Percentiles rank a stretch among this genome's conserved stretches.
These are phyloP conservation scores for Macaria notata DNA, from an alignment of 2,888 invertebrate species.

Conservation along the genomic window DNA sequence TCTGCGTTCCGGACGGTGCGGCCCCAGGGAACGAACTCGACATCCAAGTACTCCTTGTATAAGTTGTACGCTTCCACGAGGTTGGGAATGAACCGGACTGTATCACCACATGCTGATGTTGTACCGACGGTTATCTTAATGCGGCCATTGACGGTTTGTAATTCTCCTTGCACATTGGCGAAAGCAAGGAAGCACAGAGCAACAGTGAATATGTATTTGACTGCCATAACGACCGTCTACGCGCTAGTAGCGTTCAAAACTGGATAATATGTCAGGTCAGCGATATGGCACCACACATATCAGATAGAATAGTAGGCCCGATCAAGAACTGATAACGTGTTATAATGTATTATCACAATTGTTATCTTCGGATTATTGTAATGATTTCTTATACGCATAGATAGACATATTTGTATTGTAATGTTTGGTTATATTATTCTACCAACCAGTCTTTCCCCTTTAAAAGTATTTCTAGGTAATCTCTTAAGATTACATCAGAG, in stretches of 20 bases:
- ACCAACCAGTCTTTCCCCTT: conserved; percentile 46
- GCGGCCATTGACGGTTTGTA: conserved; percentile 55
- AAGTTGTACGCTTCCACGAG: conserved; percentile 51
- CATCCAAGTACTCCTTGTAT: conserved; percentile 56
- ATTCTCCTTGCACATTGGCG: conserved; percentile 26
- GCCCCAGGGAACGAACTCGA: conserved; percentile 74
- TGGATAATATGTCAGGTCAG: conserved; percentile 20
- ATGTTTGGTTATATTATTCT: conserved; percentile 39
- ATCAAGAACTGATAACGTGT: conserved; percentile 19
- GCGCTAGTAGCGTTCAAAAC: conserved; percentile 21
- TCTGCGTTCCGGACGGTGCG: conserved; percentile 48
- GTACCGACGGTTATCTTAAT: conserved; percentile 62
- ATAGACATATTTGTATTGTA: no score
- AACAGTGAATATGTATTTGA: conserved; percentile 26
- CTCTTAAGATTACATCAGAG: conserved; percentile 66
- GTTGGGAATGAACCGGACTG: conserved; percentile 54
- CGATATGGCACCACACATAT: conserved; percentile 24
- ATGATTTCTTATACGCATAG: no score
- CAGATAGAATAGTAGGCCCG: conserved; percentile 10
- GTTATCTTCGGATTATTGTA: conserved; percentile 13
- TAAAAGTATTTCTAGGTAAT: conserved; percentile 71
- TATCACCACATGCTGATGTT: conserved; percentile 62
- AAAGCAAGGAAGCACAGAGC: conserved; percentile 30
- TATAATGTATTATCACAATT: conserved; percentile 15
- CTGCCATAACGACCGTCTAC: conserved; percentile 40